These are phyloP conservation scores for Arctocebus calabarensis DNA, from an alignment of 2,797 vertebrate genomes.

Conservation along the genomic window DNA sequence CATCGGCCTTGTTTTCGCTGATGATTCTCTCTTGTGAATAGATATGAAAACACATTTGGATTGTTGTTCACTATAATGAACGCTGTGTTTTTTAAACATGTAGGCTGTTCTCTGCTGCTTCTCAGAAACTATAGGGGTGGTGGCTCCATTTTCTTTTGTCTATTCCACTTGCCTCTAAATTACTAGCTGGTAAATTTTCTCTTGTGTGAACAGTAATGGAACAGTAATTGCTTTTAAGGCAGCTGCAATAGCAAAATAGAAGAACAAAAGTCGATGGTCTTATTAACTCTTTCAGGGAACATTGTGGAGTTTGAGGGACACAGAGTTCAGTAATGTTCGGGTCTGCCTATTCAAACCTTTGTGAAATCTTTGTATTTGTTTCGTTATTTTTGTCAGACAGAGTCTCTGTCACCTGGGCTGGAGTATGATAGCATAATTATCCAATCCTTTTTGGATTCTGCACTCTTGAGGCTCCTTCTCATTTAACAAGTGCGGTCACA, in stretches of 20 bases:
- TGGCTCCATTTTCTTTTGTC: constrained; percentile 61
- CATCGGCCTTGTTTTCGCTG: constrained; percentile 35
- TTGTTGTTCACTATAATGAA: not conserved
- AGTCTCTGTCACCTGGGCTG: not conserved
- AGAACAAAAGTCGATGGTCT: constrained; percentile 31
- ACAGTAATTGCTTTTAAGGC: constrained; percentile 78
- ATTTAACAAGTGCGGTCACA: not conserved
- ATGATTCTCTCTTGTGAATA: constrained; percentile 60
- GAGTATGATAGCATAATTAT: not conserved
- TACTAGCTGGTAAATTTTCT: constrained; percentile 73
- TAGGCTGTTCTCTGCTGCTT: constrained; percentile 39
- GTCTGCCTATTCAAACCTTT: not conserved
- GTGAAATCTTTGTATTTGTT: not conserved
- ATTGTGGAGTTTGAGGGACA: not conserved
- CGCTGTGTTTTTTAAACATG: constrained; percentile 42
- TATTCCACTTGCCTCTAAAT: constrained; percentile 68
- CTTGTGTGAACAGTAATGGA: constrained; percentile 73
- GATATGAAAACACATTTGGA: constrained; percentile 31
- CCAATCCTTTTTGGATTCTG: not conserved
- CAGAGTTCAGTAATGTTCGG: constrained; percentile 38
- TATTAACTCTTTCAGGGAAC: constrained; percentile 46
- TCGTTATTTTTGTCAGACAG: not conserved
- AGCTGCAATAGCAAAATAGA: constrained; percentile 63
- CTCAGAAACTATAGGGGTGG: constrained; percentile 22
- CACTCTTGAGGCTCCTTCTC: not conserved